Percentiles rank a stretch among this genome's conserved stretches.
Conservation (phyloP, 2,797 vertebrate genomes). For the Brotula barbata region DNA sequence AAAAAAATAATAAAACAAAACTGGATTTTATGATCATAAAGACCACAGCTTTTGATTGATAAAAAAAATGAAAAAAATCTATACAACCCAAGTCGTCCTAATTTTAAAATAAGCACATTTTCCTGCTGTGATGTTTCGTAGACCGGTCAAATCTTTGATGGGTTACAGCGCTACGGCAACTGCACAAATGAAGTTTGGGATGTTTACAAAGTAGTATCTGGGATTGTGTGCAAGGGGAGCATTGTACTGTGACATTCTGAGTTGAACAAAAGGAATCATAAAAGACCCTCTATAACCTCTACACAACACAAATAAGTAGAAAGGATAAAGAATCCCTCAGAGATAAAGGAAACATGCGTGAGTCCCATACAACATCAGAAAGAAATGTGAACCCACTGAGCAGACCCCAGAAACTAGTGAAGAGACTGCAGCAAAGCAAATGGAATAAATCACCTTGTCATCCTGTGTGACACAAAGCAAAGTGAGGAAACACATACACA, state of each 20-base stretch:
- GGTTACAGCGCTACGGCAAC: too few relatives aligned
- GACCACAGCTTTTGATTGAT: not conserved
- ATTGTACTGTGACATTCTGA: conserved; percentile 34
- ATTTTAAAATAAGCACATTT: not conserved
- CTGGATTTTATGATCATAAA: conserved; percentile 5
- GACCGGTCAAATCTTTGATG: too few relatives aligned
- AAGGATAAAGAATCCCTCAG: conserved; percentile 3
- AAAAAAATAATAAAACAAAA: not conserved
- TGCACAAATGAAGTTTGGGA: too few relatives aligned
- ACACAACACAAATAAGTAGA: conserved; percentile 10
- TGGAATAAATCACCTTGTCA: conserved; percentile 84
- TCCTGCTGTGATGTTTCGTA: not conserved
- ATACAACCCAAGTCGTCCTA: not conserved
- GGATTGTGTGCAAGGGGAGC: too few relatives aligned
- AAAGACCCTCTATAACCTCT: conserved; percentile 1
- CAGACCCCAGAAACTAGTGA: conserved; percentile 22
- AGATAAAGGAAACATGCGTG: conserved; percentile 38
- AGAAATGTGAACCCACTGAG: not conserved
- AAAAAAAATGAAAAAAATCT: not conserved
- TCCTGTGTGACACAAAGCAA: conserved; percentile 82
- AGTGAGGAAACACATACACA: conserved; percentile 74
- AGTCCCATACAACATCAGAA: conserved; percentile 11
- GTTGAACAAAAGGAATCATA: too few relatives aligned
- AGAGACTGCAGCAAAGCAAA: too few relatives aligned
- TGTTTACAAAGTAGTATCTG: too few relatives aligned